These are phyloP conservation scores for Poecilia wingei DNA, from an alignment of 2,797 vertebrate genomes.

Conservation along the genomic window DNA sequence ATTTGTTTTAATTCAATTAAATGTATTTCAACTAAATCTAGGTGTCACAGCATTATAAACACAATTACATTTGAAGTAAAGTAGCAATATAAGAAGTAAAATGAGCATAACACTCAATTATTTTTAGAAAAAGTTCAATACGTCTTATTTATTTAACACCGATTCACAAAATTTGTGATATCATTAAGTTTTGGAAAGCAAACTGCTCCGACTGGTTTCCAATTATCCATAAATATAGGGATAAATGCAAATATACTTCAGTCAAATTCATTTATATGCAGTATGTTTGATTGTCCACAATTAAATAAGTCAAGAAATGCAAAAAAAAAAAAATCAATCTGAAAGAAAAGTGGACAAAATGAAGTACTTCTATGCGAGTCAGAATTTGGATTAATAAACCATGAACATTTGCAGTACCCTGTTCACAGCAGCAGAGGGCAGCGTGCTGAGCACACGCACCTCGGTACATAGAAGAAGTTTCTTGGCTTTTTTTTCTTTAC, in stretches of 20 bases:
- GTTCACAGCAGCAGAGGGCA: slow-evolving; percentile 41
- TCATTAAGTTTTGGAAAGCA: neutral
- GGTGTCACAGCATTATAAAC: neutral
- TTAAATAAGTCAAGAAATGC: neutral
- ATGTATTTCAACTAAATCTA: neutral
- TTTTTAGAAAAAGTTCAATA: too few species aligned
- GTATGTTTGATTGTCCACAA: neutral
- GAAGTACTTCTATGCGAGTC: neutral
- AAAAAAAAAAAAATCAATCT: neutral
- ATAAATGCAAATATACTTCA: neutral
- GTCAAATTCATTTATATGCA: neutral
- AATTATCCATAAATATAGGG: neutral
- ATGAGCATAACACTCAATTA: neutral
- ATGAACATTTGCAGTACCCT: too few species aligned
- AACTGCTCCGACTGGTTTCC: neutral
- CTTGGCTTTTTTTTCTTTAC: neutral
- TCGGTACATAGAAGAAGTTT: slow-evolving; percentile 1
- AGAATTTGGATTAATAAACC: neutral
- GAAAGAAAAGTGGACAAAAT: neutral
- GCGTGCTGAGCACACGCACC: neutral
- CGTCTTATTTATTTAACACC: neutral
- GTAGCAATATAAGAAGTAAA: neutral
- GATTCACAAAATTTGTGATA: neutral
- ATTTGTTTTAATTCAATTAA: neutral
- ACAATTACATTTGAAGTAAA: neutral